Evolutionary conservation across 30 jellyfish, hydroid and myxozoan genomes (phyloP).

Genomic region (Aurelia aurita complex sp. Pacific): DNA sequence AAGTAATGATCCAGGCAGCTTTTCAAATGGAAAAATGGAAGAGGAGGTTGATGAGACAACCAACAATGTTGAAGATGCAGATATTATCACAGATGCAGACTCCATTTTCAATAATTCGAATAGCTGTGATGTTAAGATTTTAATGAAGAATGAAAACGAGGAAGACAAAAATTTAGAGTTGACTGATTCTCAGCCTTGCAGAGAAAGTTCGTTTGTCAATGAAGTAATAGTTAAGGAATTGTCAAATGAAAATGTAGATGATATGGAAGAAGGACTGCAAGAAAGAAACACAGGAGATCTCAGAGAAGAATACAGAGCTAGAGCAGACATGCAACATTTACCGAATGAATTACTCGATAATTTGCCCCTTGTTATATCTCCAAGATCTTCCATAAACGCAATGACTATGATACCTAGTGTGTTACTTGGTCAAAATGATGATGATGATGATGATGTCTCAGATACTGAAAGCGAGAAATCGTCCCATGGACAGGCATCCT

Average conservation of each 20-base stretch:
- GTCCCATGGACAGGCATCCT: background rate
- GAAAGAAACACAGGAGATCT: constrained; percentile 34
- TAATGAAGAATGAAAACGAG: background rate
- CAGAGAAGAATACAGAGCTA: constrained; percentile 65
- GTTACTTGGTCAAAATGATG: constrained; percentile 16
- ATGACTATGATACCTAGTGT: background rate
- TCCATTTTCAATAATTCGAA: background rate
- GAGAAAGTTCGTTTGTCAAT: constrained; percentile 53
- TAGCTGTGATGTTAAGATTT: background rate
- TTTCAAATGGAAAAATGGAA: too few relatives aligned
- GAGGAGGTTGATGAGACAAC: too few relatives aligned
- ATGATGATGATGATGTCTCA: background rate
- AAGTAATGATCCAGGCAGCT: too few relatives aligned
- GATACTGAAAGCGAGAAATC: constrained; percentile 26
- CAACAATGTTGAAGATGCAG: too few relatives aligned
- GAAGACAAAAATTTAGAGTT: background rate
- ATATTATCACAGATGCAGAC: background rate
- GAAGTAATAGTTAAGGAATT: constrained; percentile 31
- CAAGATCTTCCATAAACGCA: constrained; percentile 11
- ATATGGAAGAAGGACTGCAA: background rate
- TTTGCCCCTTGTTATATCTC: constrained; percentile 41
- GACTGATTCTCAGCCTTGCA: constrained; percentile 8
- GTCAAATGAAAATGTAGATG: constrained; percentile 19
- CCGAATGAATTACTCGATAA: constrained; percentile 40
- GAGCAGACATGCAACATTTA: constrained; percentile 49